Evolutionary conservation across 2,113 vertebrate genomes (phyloP).

Genomic region (Gavialis gangeticus): DNA sequence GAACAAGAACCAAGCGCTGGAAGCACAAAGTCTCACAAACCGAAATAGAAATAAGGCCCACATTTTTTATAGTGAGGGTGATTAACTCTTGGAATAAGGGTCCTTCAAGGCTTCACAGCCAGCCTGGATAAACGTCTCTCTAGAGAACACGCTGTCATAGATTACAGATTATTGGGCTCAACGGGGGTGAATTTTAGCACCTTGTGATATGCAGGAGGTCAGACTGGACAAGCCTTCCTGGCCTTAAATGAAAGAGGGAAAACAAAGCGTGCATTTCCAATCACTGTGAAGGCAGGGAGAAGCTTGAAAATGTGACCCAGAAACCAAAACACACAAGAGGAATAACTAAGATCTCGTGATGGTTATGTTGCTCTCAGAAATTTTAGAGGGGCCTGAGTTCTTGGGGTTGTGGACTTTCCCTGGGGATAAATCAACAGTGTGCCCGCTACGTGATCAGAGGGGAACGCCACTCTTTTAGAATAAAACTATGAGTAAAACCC

Average conservation of each 20-base stretch:
- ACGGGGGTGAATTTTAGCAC: background rate
- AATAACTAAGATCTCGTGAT: background rate
- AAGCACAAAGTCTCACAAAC: slow-evolving; percentile 62
- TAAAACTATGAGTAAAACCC: background rate
- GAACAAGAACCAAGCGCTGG: slow-evolving; percentile 47
- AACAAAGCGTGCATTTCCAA: background rate
- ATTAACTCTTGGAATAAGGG: background rate
- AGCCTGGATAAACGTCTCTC: background rate
- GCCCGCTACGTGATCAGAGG: background rate
- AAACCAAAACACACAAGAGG: background rate
- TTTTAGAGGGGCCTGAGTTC: background rate
- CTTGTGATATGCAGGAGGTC: background rate
- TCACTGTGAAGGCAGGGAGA: background rate
- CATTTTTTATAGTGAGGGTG: slow-evolving; percentile 48
- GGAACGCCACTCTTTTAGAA: background rate
- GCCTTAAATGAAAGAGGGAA: too few species aligned
- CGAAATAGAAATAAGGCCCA: slow-evolving; percentile 39
- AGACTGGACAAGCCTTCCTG: background rate
- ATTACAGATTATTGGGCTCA: background rate
- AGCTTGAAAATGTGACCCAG: background rate
- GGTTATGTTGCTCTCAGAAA: too few species aligned
- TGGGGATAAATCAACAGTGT: background rate
- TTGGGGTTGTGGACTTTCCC: background rate
- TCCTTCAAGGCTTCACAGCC: too few species aligned
- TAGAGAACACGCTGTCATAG: background rate